phyloP scores from a whole-genome alignment of 2,113 vertebrate genomes.

The Polypterus bichir region DNA sequence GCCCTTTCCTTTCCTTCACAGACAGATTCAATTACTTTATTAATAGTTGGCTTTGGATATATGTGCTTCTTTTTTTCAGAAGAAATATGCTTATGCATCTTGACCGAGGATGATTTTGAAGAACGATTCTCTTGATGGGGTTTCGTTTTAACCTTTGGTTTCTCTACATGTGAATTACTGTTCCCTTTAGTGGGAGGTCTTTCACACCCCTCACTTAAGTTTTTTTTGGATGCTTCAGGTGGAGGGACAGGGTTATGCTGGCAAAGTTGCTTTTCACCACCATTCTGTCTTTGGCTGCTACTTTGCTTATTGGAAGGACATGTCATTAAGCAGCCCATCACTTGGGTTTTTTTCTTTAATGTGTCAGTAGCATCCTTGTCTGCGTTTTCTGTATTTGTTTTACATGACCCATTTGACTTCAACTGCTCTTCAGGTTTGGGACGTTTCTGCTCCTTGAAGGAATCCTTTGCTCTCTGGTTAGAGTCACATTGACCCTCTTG shows the following conservation, averaged over 20 bases:
- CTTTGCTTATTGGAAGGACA: neutral
- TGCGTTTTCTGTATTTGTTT: too few species aligned
- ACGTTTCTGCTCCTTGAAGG: slow-evolving; percentile 22
- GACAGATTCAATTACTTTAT: slow-evolving; percentile 16
- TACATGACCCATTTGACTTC: slow-evolving; percentile 28
- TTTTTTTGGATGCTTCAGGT: slow-evolving; percentile 17
- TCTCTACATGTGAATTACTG: slow-evolving; percentile 51
- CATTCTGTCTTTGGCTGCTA: slow-evolving; percentile 28
- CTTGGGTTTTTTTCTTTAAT: too few species aligned
- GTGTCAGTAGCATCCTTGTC: too few species aligned
- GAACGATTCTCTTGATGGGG: slow-evolving; percentile 27
- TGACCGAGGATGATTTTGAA: slow-evolving; percentile 33
- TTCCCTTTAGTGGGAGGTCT: slow-evolving; percentile 27
- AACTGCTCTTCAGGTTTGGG: slow-evolving; percentile 19
- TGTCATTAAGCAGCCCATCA: too few species aligned
- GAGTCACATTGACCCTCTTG: slow-evolving; percentile 28
- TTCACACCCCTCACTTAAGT: slow-evolving; percentile 41
- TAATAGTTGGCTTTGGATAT: slow-evolving; percentile 19
- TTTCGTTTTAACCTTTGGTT: slow-evolving; percentile 69
- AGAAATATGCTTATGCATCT: slow-evolving; percentile 18
- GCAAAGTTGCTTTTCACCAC: slow-evolving; percentile 39
- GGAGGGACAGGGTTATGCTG: slow-evolving; percentile 29
- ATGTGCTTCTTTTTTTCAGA: slow-evolving; percentile 41
- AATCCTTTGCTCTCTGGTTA: slow-evolving; percentile 15
- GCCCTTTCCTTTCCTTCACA: slow-evolving; percentile 25